Percentiles rank a stretch among this genome's conserved stretches.
These are phyloP conservation scores for Lota lota DNA, from an alignment of 2,113 vertebrate species.

Conservation along the genomic window DNA sequence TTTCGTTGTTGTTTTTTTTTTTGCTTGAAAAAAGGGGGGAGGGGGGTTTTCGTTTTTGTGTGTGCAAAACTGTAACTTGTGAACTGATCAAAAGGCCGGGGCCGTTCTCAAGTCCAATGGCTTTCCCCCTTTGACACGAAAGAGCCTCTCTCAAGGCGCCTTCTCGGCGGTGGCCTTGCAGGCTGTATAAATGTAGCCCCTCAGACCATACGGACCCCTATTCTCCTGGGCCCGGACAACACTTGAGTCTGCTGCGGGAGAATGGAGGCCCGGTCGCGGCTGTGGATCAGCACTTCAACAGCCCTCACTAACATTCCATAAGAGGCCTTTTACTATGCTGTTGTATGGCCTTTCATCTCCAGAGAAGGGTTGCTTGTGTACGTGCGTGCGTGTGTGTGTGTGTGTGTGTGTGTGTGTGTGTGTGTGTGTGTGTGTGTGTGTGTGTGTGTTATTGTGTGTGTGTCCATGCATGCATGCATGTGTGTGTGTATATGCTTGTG, in stretches of 20 bases:
- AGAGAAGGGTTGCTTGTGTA: constrained; percentile 27
- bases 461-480: constrained; percentile 2
- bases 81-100: constrained; percentile 80
- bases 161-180: constrained; percentile 74
- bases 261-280: constrained; percentile 58
- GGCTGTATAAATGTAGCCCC: constrained; percentile 76
- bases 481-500: constrained; percentile 7
- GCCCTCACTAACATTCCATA: constrained; percentile 65
- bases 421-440: not conserved
- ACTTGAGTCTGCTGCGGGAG: constrained; percentile 64
- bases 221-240: constrained; percentile 66
- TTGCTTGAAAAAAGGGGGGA: constrained; percentile 73
- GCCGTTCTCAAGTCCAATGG: constrained; percentile 66
- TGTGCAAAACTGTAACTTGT: constrained; percentile 77
- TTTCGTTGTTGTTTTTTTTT: constrained; percentile 41
- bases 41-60: constrained; percentile 22
- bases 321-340: constrained; percentile 63
- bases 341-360: constrained; percentile 57
- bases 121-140: constrained; percentile 76
- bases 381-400: constrained; percentile 16
- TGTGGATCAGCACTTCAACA: constrained; percentile 56
- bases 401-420: constrained; percentile 13
- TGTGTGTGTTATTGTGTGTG: not conserved
- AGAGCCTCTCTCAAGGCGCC: constrained; percentile 76
- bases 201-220: constrained; percentile 58